A percentile compares a stretch with the other conserved stretches of the same genome.
Conservation (phyloP, 53 echinoderm and acorn worm genomes). For the Pentamera pediparva region DNA sequence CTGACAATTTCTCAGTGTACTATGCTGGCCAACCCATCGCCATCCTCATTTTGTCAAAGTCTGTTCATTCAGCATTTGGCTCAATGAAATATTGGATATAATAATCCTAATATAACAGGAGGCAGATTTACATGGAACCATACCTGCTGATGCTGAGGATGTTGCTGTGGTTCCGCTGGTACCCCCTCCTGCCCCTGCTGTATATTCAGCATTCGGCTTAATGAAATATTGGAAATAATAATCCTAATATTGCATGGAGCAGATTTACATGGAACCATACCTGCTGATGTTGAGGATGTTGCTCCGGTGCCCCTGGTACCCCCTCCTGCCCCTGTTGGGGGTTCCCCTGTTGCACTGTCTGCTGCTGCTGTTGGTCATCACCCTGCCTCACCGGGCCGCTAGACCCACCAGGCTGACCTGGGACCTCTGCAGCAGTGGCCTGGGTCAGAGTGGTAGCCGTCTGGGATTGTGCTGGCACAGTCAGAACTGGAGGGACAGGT, state of each 20-base stretch:
- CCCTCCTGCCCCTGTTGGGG: neutral
- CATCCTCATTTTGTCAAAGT: no score
- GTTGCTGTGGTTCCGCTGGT: no score
- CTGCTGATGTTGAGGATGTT: conserved; percentile 5
- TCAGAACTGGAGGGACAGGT: conserved; percentile 19
- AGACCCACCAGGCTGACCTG: neutral
- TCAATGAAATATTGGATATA: no score
- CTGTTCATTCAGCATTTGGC: no score
- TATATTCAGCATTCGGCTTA: no score
- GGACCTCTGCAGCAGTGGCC: neutral
- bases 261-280: neutral
- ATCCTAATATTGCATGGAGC: no score
- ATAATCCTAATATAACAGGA: no score
- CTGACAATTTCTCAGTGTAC: no score
- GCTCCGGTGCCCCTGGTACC: neutral
- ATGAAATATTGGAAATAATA: no score
- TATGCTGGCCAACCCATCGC: neutral
- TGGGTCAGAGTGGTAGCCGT: neutral
- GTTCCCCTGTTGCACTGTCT: neutral
- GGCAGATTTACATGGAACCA: no score
- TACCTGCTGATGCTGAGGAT: no score
- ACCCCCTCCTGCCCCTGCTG: no score
- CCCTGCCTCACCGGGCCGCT: conserved; percentile 3
- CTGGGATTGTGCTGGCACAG: conserved; percentile 1
- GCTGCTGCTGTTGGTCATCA: neutral